Evolutionary conservation across 2,888 invertebrate species (phyloP), one percentile per base, ranked within the genome.

Genomic region (Barypeithes pellucidus): DNA sequence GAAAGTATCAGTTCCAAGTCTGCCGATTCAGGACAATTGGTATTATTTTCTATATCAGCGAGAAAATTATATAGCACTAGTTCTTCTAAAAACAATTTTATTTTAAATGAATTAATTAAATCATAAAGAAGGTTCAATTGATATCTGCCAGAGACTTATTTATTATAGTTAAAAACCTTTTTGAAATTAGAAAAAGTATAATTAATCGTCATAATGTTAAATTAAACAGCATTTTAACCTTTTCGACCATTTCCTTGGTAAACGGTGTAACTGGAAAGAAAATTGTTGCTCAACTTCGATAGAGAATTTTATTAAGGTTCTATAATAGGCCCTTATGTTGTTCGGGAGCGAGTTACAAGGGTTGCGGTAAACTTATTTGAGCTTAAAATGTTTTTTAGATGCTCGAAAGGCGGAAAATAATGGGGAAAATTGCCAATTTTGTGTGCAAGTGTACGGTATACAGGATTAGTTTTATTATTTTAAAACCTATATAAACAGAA

Each of bases 321-420:
- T 33, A 33, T 57, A 57, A 57, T 57, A 57, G 54, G 54, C 54
- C 54, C 54, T 57, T 57, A 57, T 57, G 54, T 57, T 57, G 54
- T 57, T 65, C 50, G 33, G 50, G 22, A 65, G 50, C 65, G 14
- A 39, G 65, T 50, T 65, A 65, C 65, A 65, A 65, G 65, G 65
- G 65, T 65, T 65, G 65, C 65, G 65, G 65, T 50, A 33, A 50
- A 36, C 52, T 50, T 50, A 65, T 65, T 65, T 65, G 18, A 50
- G 50, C 39, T 57, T 57, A 57, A 57, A 57, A 57, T 57, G 54
- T 57, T 57, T 57, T 54, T 57, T 57, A 57, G 54, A 57, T 33
- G 54, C 33, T 57, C 54, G 54, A 24, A 57, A 57, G 33, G 54
- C 33, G 33, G 54, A 57, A 57, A 57, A 57, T 57, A 57, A 57